Base-by-base conservation (phyloP, 2,797 vertebrate genomes). In the Acropternis orthonyx region DNA sequence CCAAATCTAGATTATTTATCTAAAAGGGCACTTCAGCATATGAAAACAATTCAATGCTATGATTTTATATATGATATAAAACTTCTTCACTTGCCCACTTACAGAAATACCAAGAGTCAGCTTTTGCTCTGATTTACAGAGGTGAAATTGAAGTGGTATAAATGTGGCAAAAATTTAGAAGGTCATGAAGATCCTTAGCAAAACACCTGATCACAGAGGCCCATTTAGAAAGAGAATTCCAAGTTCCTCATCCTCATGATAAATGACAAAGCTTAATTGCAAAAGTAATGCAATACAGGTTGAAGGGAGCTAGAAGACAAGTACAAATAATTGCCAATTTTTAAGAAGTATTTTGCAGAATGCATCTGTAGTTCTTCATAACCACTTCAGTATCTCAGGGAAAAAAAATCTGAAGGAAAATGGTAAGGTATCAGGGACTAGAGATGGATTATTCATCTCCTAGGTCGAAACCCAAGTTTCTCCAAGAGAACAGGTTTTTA, bases 91-190 rank as follows among this genome's bases (percentile, higher is more conserved):
- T 84, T 68, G 17, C 13, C 36, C 21, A 14, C 62, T 73, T 75
- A 73, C 14, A 73, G 88, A 88, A 93, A 80, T 76, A 86, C 19
- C 32, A 59, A 36, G 36, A 68, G 46, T 63, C 66, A 89, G 77
- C 78, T 32, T 28, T 55, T 61, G 12, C 26, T 67, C 59, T 79
- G 43, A 81, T 95, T 88, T 93, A 77, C 15, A 72, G 75, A 73
- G n/a, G 43, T 68, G 69, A 90, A 95, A 91, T 19, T 77, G 43
- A 82, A 65, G 30, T 30, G 43, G 48, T 62, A 62, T 20, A 77
- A 88, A 51, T 17, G 54, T 72, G 37, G 19, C 66, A 93, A 90
- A 92, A 94, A 84, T 49, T 52, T 48, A 82, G 81, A 92, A 93
- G 75, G 61, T 73, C 13, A 16, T 27, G 12, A 90, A 88, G 43